Evolutionary conservation across 2,797 vertebrate species (phyloP), one percentile per base, ranked within the genome.

Genomic region (Cyprinella venusta): DNA sequence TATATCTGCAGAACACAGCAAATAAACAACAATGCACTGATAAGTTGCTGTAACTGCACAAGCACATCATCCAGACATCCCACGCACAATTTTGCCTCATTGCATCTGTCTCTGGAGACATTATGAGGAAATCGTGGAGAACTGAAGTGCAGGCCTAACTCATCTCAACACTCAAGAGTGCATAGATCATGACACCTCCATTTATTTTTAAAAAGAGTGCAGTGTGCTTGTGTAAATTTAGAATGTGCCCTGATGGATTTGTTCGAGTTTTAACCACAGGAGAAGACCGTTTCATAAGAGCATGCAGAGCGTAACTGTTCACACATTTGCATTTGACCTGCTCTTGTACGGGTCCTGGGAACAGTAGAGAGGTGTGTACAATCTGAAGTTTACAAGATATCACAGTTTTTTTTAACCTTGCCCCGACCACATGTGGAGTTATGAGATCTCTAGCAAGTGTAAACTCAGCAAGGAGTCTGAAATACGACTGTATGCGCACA

Each of bases 391-490:
- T 89, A 84, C 61, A 56, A 82, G 87, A 89, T 90, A 91, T 88
- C 89, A 90, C 90, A 88, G 86, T 92, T 90, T 85, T 91, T 93
- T 92, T 91, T 91, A 90, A 93, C 92, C 90, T 89, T 88, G 87
- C 89, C 89, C 56, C 9, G 88, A 88, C 92, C 92, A 91, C 94
- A 93, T 94, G 93, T 92, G 93, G 94, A 90, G 93, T 90, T 91
- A 91, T 89, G 89, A 93, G 92, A 93, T 92, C 90, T 92, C 90
- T 87, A 88, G 91, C 72, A 85, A 93, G 94, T 90, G 92, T 92
- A 91, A 94, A 94, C 90, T 92, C 91, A 91, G 91, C 86, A 87
- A 92, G 91, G 90, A 91, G 85, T 90, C 69, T 72, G 90, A 90
- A 80, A 89, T 90, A 90, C 90, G 89, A 92, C 90, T 91, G 88